These are phyloP conservation scores for Drosophila littoralis DNA, from an alignment of 1,140 invertebrate genomes.

Conservation along the genomic window DNA sequence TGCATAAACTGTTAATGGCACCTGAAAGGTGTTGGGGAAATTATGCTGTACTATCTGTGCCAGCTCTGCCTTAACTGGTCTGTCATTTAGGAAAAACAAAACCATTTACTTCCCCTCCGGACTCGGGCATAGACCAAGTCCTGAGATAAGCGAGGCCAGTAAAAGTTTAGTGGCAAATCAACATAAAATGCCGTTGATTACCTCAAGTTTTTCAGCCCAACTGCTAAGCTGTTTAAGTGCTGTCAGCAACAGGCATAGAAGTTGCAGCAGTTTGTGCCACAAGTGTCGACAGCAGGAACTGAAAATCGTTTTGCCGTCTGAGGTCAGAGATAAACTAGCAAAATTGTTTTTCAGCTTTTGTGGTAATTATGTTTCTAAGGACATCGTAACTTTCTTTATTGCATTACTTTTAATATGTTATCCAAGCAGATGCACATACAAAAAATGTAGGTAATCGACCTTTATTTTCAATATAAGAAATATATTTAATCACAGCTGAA, in stretches of 20 bases:
- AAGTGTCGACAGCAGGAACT: slow-evolving; percentile 45
- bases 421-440: too few species aligned
- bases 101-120: slow-evolving; percentile 34
- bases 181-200: slow-evolving; percentile 77
- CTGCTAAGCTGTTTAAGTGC: slow-evolving; percentile 44
- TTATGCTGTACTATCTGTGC: slow-evolving; percentile 42
- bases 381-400: too few species aligned
- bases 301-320: slow-evolving; percentile 7
- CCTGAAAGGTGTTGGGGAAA: slow-evolving; percentile 61
- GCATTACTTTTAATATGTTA: too few species aligned
- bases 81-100: slow-evolving; percentile 59
- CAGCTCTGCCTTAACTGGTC: background rate
- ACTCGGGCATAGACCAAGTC: slow-evolving; percentile 44
- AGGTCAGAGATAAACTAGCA: slow-evolving; percentile 1
- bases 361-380: too few species aligned
- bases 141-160: slow-evolving; percentile 63
- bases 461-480: too few species aligned
- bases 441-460: too few species aligned
- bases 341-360: slow-evolving; percentile 3
- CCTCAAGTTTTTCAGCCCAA: slow-evolving; percentile 44
- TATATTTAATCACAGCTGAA: too few species aligned
- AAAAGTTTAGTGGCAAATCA: slow-evolving; percentile 76
- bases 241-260: slow-evolving; percentile 70
- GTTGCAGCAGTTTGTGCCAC: slow-evolving; percentile 46
- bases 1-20: slow-evolving; percentile 72